Evolutionary conservation across 2,797 vertebrate species (phyloP), one percentile per base, ranked within the genome.

Genomic region (Florisuga fusca): DNA sequence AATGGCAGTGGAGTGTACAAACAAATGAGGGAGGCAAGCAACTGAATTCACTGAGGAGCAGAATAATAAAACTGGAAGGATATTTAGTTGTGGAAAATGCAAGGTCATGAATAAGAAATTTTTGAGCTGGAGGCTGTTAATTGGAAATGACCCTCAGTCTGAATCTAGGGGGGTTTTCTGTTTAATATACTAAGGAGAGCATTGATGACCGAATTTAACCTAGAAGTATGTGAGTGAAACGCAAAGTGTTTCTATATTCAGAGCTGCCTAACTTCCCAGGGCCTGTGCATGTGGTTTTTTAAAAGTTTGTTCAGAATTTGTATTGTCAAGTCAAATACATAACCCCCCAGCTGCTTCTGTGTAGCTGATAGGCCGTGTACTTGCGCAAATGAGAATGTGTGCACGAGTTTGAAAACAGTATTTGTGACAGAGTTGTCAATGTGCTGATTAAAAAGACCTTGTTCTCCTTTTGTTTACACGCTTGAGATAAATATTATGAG

Each of bases 121-220:
- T 2, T 85, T 61, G 46, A 73, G 55, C 45, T 89, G 48, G 79
- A 79, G 31, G 11, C 53, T 91, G 53, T 87, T 95, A 93, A 80
- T 85, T 94, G 64, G 89, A 87, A 94, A 87, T 74, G 18, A 50
- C 62, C 91, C 80, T 86, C 75, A 85, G 63, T 94, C 89, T 94
- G 34, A 82, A 46, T 66, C 41, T n/a, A 67, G 62, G 57, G 17
- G 5, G 15, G 25, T 17, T 36, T 72, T 88, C 84, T 84, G 1
- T 55, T 92, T 84, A 57, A 92, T 87, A 36, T 74, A 31, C 33
- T 59, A 34, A 6, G 26, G 13, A 62, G 55, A 34, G 9, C 31
- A 22, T 43, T 72, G 68, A 45, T 82, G 45, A 20, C 45, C 59
- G 48, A 73, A 59, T 71, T 87, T 71, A 57, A 71, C 33, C 12